A percentile compares a stretch with the other conserved stretches of the same genome.
phyloP scores from a whole-genome alignment of 2,113 vertebrate genomes.

The Vulpes ferrilata region DNA sequence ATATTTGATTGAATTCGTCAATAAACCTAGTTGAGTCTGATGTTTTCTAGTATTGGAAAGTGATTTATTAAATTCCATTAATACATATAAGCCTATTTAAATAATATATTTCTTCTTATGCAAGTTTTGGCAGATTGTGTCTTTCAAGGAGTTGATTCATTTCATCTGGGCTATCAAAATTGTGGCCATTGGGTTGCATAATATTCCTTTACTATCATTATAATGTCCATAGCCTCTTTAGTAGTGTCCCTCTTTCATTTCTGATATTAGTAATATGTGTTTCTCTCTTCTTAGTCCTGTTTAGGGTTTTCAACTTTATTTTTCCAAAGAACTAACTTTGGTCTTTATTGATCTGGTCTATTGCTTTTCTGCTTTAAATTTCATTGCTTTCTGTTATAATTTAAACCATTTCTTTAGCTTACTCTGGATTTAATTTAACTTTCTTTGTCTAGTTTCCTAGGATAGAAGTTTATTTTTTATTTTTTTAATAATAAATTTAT shows the following conservation, averaged over 20 bases:
- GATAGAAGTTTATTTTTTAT: neutral
- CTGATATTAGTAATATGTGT: neutral
- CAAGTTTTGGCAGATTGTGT: neutral
- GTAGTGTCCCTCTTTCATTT: neutral
- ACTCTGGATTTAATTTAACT: neutral
- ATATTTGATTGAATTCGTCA: neutral
- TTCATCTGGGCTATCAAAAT: neutral
- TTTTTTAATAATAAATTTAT: too few species aligned
- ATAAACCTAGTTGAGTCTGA: neutral
- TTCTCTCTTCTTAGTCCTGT: neutral
- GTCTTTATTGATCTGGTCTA: neutral
- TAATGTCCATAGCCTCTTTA: neutral
- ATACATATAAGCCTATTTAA: neutral
- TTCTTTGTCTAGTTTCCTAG: neutral
- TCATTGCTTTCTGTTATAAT: neutral
- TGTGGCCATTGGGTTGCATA: neutral
- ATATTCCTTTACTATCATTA: neutral
- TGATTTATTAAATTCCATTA: neutral
- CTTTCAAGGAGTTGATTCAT: neutral
- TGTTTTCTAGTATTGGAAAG: neutral
- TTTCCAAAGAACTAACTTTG: neutral
- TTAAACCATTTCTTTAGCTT: neutral
- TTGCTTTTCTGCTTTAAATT: neutral
- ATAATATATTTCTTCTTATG: neutral
- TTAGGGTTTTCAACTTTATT: neutral